phyloP scores from a whole-genome alignment of 2,888 invertebrate genomes.

The Dicycla oo region DNA sequence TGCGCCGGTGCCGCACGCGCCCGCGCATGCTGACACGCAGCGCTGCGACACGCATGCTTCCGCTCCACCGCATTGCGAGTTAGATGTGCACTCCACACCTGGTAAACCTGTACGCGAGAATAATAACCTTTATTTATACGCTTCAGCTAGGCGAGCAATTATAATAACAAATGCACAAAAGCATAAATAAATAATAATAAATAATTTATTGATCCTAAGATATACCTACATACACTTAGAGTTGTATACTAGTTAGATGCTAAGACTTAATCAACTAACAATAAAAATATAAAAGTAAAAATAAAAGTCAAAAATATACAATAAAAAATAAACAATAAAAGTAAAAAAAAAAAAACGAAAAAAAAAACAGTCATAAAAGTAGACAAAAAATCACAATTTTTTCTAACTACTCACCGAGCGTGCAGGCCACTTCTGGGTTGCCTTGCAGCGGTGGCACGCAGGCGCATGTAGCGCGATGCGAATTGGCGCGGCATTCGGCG shows the following conservation, averaged over 20 bases:
- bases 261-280: no score
- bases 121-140: slow-evolving; percentile 7
- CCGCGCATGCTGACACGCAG: slow-evolving; percentile 96
- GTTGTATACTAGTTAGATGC: no score
- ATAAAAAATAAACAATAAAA: no score
- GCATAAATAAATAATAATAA: no score
- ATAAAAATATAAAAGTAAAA: no score
- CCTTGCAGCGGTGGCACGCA: slow-evolving; percentile 94
- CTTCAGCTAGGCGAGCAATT: background rate
- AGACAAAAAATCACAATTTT: background rate
- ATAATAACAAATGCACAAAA: background rate
- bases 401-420: slow-evolving; percentile 76
- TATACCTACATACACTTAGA: no score
- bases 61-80: slow-evolving; percentile 94
- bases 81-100: slow-evolving; percentile 92
- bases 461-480: slow-evolving; percentile 94
- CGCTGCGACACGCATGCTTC: slow-evolving; percentile 95
- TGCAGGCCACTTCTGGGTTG: slow-evolving; percentile 95
- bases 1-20: slow-evolving; percentile 95
- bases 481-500: slow-evolving; percentile 94
- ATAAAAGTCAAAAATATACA: no score
- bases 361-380: no score
- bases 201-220: no score
- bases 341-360: no score
- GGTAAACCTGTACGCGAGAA: slow-evolving; percentile 77